Percentiles rank a stretch among this genome's conserved stretches.
Evolutionary conservation across 2,113 vertebrate species (phyloP).

Genomic region (Charadrius vociferus): DNA sequence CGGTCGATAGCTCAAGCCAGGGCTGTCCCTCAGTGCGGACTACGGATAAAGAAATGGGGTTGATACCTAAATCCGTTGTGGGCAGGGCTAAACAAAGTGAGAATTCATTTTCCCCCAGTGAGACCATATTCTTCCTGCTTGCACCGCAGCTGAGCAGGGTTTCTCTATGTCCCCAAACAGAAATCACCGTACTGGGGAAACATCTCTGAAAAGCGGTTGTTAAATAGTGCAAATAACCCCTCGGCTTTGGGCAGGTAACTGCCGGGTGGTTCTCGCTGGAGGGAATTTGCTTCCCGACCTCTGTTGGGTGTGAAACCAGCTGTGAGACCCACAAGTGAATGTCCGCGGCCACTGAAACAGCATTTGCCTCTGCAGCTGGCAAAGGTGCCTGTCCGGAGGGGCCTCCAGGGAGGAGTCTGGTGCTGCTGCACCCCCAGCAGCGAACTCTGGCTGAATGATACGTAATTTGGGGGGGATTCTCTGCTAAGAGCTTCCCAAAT

Average conservation of each 20-base stretch:
- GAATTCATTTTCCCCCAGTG: rapidly evolving
- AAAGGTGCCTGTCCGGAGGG: background rate
- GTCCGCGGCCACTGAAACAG: rapidly evolving
- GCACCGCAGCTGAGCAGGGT: background rate
- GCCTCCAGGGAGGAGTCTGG: rapidly evolving
- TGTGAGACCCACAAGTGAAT: rapidly evolving
- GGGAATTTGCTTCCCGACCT: background rate
- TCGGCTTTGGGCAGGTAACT: rapidly evolving
- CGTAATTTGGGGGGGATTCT: background rate
- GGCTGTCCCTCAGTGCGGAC: background rate
- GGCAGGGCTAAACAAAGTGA: background rate
- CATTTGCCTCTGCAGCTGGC: background rate
- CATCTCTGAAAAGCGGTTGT: background rate
- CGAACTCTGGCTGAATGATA: background rate
- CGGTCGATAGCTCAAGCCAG: rapidly evolving
- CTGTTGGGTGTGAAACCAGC: rapidly evolving
- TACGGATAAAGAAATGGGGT: background rate
- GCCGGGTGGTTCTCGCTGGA: rapidly evolving
- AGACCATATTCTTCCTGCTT: background rate
- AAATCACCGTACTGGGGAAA: background rate
- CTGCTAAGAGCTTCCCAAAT: background rate
- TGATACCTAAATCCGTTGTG: background rate
- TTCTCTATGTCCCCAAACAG: background rate
- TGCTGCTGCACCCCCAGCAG: background rate
- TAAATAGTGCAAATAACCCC: background rate